These are phyloP conservation scores for Bacillus rossius DNA, from an alignment of 1,140 invertebrate genomes.

Conservation along the genomic window DNA sequence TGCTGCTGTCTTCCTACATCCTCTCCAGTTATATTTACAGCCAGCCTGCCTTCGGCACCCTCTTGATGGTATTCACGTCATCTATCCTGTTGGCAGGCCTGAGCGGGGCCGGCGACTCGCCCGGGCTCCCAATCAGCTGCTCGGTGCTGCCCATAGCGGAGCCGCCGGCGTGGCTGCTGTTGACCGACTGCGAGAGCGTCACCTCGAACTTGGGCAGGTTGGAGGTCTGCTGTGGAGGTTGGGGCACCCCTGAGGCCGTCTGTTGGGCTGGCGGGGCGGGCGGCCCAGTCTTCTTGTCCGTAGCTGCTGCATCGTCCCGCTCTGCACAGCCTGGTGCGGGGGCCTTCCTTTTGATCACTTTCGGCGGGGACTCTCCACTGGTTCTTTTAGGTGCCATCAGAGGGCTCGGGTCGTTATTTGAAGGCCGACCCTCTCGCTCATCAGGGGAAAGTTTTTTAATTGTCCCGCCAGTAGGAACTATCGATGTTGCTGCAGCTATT, in stretches of 20 bases:
- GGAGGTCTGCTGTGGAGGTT: background rate
- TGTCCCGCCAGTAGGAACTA: background rate
- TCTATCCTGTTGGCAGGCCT: constrained; percentile 39
- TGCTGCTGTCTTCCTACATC: no score
- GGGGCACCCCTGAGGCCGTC: background rate
- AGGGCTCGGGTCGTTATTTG: constrained; percentile 12
- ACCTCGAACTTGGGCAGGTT: constrained; percentile 1
- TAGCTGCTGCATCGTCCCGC: constrained; percentile 1
- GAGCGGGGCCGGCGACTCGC: constrained; percentile 34
- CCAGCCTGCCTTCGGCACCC: constrained; percentile 49
- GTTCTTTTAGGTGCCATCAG: constrained; percentile 3
- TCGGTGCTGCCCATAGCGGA: constrained; percentile 40
- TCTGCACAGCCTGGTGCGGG: constrained; percentile 22
- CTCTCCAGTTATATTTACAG: no score
- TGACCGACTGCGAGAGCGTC: constrained; percentile 4
- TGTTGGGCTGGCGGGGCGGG: constrained; percentile 35
- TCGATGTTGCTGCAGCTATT: background rate
- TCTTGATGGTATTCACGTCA: constrained; percentile 46
- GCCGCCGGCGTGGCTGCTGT: constrained; percentile 9
- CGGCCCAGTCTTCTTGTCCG: constrained; percentile 42
- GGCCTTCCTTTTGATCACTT: constrained; percentile 45
- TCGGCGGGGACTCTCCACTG: constrained; percentile 33
- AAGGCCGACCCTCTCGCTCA: no score
- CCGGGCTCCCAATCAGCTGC: constrained; percentile 37
- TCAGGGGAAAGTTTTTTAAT: background rate